These are phyloP conservation scores for Syngnathoides biaculeatus DNA, from an alignment of 2,113 vertebrate genomes.

Conservation along the genomic window DNA sequence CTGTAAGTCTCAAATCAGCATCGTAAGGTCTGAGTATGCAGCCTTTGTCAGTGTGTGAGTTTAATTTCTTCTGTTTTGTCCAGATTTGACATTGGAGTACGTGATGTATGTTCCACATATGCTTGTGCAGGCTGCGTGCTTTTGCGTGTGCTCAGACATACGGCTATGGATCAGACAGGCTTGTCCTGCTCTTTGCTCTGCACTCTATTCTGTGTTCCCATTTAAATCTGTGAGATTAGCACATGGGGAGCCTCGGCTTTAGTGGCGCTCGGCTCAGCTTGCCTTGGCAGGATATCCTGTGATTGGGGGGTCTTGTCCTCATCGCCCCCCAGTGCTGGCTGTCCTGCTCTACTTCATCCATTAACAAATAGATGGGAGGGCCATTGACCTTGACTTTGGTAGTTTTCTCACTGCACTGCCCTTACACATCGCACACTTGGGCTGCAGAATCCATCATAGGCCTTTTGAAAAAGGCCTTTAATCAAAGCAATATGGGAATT, in stretches of 20 bases:
- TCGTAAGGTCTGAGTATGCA: conserved; percentile 8
- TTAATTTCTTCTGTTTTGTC: conserved; percentile 10
- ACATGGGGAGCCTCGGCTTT: conserved; percentile 68
- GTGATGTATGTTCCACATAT: conserved; percentile 22
- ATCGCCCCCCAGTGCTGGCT: conserved; percentile 42
- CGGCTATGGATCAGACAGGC: conserved; percentile 65
- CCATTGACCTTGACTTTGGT: conserved; percentile 51
- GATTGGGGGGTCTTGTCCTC: conserved; percentile 47
- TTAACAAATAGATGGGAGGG: conserved; percentile 47
- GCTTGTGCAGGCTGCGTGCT: conserved; percentile 11
- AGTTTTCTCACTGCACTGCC: neutral
- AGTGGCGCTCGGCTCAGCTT: conserved; percentile 64
- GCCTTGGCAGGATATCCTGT: conserved; percentile 62
- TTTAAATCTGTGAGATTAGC: conserved; percentile 73
- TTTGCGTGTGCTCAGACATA: conserved; percentile 50
- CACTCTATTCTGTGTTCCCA: conserved; percentile 56
- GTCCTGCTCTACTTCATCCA: conserved; percentile 47
- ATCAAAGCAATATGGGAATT: neutral
- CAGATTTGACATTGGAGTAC: neutral
- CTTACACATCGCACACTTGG: conserved; percentile 3
- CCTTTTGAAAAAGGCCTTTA: neutral
- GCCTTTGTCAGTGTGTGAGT: neutral
- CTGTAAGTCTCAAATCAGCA: conserved; percentile 41
- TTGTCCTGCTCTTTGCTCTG: conserved; percentile 61
- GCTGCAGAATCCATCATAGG: neutral